Evolutionary conservation across 1,140 invertebrate species (phyloP).

Genomic region (Aphaenogaster ashmeadi): DNA sequence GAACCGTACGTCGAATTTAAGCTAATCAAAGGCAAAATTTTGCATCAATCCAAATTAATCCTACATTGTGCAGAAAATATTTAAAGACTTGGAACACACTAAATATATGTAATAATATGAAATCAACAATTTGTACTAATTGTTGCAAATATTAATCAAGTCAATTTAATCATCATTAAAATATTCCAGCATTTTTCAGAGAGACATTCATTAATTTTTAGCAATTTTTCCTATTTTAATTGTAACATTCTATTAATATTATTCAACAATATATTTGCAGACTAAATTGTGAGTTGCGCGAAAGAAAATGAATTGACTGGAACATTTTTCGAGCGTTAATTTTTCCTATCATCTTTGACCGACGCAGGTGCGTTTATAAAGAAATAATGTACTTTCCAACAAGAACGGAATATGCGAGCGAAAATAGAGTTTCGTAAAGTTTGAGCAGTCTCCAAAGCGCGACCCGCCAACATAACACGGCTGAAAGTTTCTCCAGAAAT

Average conservation of each 20-base stretch:
- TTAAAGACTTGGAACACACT: neutral
- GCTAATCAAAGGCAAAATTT: constrained; percentile 29
- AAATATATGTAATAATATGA: neutral
- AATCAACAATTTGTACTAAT: constrained; percentile 29
- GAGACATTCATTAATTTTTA: neutral
- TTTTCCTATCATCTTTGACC: neutral
- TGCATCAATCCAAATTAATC: constrained; percentile 45
- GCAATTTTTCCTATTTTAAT: neutral
- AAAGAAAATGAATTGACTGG: neutral
- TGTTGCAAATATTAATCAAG: constrained; percentile 13
- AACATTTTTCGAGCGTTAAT: neutral
- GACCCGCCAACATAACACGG: constrained; percentile 11
- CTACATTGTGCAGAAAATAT: constrained; percentile 10
- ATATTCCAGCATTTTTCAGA: neutral
- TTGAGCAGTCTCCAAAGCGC: constrained; percentile 23
- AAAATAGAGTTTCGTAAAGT: constrained; percentile 47
- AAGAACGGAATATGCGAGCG: neutral
- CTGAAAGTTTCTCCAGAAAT: constrained; percentile 38
- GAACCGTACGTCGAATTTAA: constrained; percentile 12
- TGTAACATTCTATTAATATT: constrained; percentile 4
- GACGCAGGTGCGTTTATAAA: constrained; percentile 42
- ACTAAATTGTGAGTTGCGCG: neutral
- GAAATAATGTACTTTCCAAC: constrained; percentile 26
- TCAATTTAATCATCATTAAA: neutral
- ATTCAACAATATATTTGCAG: neutral